Evolutionary conservation across 2,113 vertebrate species (phyloP), one percentile per base, ranked within the genome.

Genomic region (Odontesthes bonariensis): DNA sequence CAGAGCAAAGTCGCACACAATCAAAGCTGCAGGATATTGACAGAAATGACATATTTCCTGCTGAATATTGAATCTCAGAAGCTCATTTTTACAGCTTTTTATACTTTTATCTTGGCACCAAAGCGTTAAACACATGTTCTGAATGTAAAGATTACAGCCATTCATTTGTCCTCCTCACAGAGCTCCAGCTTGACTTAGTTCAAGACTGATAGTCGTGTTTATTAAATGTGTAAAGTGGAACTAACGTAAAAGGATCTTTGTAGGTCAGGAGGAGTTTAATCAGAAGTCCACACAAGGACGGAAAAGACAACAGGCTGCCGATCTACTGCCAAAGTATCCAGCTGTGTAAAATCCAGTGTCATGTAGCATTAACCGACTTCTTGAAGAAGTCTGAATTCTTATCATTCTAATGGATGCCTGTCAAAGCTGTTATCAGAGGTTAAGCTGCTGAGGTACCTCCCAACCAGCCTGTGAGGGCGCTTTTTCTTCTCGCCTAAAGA

Each of bases 211-310:
- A 73, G 65, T 69, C 59, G 51, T 12, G 14, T 77, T 80, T 73
- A 59, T 79, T 53, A 81, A 79, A 86, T 73, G 68, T 73, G 68
- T 56, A 14, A 2, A 54, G 69, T 61, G 73, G 47, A 83, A 40
- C 58, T 14, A 63, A 65, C 58, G 27, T 81, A 11, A 32, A 9
- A 69, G 75, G 69, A 71, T 65, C 32, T 79, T 81, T 69, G 9
- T 19, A 35, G 84, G 81, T 77, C 77, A 68, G 0, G 52, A 3
- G 17, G 52, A 58, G 61, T 83, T 78, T 61, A 58, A 73, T 66
- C 62, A 40, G 55, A 59, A 65, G 46, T 20, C 47, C 57, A n/a
- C 12, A n/a, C 31, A 16, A 60, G 27, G 32, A 20, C 19, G 6
- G 63, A 19, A 33, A 0, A 16, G 19, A 8, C 11, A 8, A 66